Conservation (phyloP, 1,140 invertebrate genomes). For the Eupeodes corollae region DNA sequence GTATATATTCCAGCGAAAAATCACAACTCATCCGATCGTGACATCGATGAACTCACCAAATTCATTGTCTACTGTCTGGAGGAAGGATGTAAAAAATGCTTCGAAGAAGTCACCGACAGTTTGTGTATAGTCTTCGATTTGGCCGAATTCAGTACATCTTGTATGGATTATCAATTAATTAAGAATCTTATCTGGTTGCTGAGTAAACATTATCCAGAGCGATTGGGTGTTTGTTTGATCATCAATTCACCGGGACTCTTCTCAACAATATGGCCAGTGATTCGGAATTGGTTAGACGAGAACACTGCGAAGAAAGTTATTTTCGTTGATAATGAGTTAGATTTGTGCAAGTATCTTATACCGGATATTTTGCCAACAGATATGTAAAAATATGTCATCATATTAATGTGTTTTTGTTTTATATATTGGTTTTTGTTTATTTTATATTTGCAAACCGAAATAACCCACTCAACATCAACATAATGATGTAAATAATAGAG, state of each 20-base stretch:
- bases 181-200: conserved; percentile 66
- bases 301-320: conserved; percentile 61
- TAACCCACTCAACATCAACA: no score
- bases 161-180: conserved; percentile 66
- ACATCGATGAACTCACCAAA: conserved; percentile 61
- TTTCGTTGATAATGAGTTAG: conserved; percentile 54
- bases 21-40: conserved; percentile 56
- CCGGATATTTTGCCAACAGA: conserved; percentile 61
- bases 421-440: no score
- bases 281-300: conserved; percentile 64
- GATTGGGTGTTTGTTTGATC: conserved; percentile 60
- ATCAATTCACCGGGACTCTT: conserved; percentile 59
- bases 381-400: conserved; percentile 38
- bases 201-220: conserved; percentile 60
- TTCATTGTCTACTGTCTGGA: conserved; percentile 67
- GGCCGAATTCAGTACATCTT: conserved; percentile 55
- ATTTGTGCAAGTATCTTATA: conserved; percentile 59
- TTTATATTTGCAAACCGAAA: no score
- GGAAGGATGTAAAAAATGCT: conserved; percentile 61
- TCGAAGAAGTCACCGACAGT: conserved; percentile 67
- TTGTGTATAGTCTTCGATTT: conserved; percentile 66
- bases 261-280: conserved; percentile 60
- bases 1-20: conserved; percentile 65
- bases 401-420: no score
- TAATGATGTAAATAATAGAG: no score